Conservation (phyloP, 2,888 invertebrate genomes). For the Cremastinae sp. region DNA sequence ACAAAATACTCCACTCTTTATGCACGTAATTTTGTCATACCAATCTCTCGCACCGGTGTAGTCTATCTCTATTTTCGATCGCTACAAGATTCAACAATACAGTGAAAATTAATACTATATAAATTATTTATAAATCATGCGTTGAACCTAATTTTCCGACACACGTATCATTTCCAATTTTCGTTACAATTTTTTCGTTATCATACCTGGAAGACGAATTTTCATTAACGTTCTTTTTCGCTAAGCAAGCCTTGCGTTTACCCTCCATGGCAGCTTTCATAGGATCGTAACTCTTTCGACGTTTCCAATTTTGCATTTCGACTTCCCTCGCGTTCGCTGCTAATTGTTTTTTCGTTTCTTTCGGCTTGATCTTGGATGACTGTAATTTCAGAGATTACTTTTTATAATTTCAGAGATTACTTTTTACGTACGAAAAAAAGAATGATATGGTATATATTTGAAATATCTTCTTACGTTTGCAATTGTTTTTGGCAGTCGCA, state of each 20-base stretch:
- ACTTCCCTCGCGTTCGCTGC: slow-evolving; percentile 87
- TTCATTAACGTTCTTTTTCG: slow-evolving; percentile 67
- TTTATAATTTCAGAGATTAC: not conserved
- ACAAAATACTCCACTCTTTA: slow-evolving; percentile 48
- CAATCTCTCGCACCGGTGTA: slow-evolving; percentile 69
- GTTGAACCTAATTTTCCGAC: no score
- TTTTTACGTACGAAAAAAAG: not conserved
- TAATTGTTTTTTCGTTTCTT: slow-evolving; percentile 69
- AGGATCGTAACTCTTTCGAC: slow-evolving; percentile 97
- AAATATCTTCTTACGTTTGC: slow-evolving; percentile 60
- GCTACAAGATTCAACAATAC: slow-evolving; percentile 74
- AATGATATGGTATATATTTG: not conserved
- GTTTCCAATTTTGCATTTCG: slow-evolving; percentile 97
- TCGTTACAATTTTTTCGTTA: not conserved
- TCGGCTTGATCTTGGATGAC: slow-evolving; percentile 68
- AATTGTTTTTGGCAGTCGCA: slow-evolving; percentile 65
- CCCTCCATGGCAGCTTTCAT: slow-evolving; percentile 96
- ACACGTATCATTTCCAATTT: not conserved
- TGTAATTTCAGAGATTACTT: slow-evolving; percentile 39
- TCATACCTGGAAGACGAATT: slow-evolving; percentile 75
- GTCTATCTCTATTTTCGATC: slow-evolving; percentile 74
- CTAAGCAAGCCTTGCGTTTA: slow-evolving; percentile 82
- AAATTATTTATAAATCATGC: not conserved
- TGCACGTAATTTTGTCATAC: slow-evolving; percentile 65
- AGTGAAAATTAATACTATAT: slow-evolving; percentile 66